Evolutionary conservation across 2,888 invertebrate genomes (phyloP).

Genomic region (Oeneis ivallda): DNA sequence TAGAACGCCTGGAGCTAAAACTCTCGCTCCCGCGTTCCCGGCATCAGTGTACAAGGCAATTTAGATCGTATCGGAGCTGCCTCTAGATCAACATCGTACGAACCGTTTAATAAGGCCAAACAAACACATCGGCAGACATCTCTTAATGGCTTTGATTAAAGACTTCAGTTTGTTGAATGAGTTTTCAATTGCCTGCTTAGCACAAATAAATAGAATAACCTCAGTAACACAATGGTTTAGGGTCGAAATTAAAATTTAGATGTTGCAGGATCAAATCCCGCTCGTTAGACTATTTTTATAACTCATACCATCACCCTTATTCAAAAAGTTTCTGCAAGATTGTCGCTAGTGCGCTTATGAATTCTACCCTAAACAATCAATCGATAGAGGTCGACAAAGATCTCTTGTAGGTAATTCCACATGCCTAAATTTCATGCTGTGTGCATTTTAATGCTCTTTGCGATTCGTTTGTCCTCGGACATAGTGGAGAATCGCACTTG

Average conservation of each 20-base stretch:
- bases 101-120: constrained; percentile 27
- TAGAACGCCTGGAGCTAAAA: constrained; percentile 27
- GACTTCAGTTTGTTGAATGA: constrained; percentile 15
- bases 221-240: neutral
- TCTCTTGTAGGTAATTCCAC: too few relatives aligned
- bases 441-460: too few relatives aligned
- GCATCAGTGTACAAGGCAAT: constrained; percentile 34
- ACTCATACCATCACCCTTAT: too few relatives aligned
- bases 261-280: neutral
- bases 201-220: neutral
- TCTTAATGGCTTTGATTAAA: constrained; percentile 18
- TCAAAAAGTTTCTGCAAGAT: neutral
- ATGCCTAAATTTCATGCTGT: too few relatives aligned
- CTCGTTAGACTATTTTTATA: neutral
- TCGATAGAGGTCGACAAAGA: too few relatives aligned
- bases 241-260: neutral
- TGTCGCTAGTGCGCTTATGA: too few relatives aligned
- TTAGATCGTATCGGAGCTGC: constrained; percentile 32
- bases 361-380: too few relatives aligned
- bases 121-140: constrained; percentile 28
- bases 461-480: too few relatives aligned
- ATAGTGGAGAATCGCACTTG: too few relatives aligned
- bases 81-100: constrained; percentile 34
- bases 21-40: constrained; percentile 24
- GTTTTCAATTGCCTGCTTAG: constrained; percentile 14